Base-by-base conservation (phyloP, 2,888 invertebrate species). In the Sarcophaga subvicina region DNA sequence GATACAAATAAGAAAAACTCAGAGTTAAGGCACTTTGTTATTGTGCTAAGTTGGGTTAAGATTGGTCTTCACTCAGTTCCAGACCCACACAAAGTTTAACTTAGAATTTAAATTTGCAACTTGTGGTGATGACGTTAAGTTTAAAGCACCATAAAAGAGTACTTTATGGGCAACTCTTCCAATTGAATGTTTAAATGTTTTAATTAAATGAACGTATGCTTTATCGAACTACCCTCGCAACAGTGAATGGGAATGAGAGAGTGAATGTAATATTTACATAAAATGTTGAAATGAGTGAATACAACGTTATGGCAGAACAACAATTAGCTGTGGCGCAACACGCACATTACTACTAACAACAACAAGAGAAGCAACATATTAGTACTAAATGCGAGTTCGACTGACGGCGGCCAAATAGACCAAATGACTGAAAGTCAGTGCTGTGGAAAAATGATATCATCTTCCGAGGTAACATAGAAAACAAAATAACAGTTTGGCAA, bases 401-500 rank as follows among this genome's bases (percentile, higher is more conserved):
- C 45, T 62, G 77, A 11, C 37, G 66, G 11, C 79, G 60, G 60
- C 79, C 66, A 79, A 20, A 75, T 20, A 20, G 60, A 71, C 37
- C 64, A 72, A 71, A 64, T 60, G 66, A 71, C 67, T 47, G 54
- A 22, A 14, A 25, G 54, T 79, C 17, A 45, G 54, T 79, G 70
- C 66, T 81, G 76, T 70, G 62, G 59, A 64, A 87, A 91, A 89
- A 91, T 91, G 91, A 91, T 91, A 91, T 91, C 91, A 91, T 91
- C 90, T 90, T 86, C 60, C 84, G 81, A 88, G 89, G 84, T 86
- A 83, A 71, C 25, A 54, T 54, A 25, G 22, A 69, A 27, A 47
- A 70, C 27, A 60, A 71, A 22, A 64, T 72, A 37, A n/a, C 62
- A 78, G 17, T 10, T 63, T 37, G n/a, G 27, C 66, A n/a, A 27